Evolutionary conservation across 2,113 vertebrate genomes (phyloP), one percentile per base, ranked within the genome.

Genomic region (Xerus inauris): DNA sequence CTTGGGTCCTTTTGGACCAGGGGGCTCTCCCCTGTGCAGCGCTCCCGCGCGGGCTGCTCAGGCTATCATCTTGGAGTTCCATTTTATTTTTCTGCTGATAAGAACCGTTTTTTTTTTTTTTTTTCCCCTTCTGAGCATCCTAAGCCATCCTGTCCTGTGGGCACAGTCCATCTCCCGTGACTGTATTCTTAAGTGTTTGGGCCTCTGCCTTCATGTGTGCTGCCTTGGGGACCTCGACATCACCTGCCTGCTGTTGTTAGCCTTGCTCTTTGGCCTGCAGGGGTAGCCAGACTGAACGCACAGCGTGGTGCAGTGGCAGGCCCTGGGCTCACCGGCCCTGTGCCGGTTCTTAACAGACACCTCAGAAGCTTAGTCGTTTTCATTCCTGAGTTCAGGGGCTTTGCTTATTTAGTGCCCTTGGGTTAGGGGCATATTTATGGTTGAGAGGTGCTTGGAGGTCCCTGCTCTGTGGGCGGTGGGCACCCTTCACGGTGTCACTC

Each of bases 131-230:
- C 8, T 19, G 6, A 5, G 4, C 0, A 16, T 35, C 13, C 38
- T 7, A 30, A n/a, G 10, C 4, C 1, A 0, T 42, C 38, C 3
- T 22, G 2, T 38, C 24, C n/a, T 8, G 0, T 1, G 6, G 22
- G 30, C 10, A 0, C 32, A 4, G 20, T 10, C 35, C 7, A 3
- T 5, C 16, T 40, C 40, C 24, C 8, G 65, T 3, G 0, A 40
- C 16, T 77, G 20, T 19, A 24, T 47, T 28, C 1, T 10, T 28
- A 45, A 42, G 69, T 17, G 20, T 57, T 38, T 45, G n/a, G 0
- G 24, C 54, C 16, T 9, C 24, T 69, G 59, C 40, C 5, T 40
- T 47, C 26, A 12, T 0, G 0, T 5, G 28, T 30, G 14, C 6
- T 10, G 4, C 72, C 0, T 5, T 9, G n/a, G n/a, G 35, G 51